These are phyloP conservation scores for Drosophila greeni DNA, from an alignment of 2,888 invertebrate species.

Conservation along the genomic window DNA sequence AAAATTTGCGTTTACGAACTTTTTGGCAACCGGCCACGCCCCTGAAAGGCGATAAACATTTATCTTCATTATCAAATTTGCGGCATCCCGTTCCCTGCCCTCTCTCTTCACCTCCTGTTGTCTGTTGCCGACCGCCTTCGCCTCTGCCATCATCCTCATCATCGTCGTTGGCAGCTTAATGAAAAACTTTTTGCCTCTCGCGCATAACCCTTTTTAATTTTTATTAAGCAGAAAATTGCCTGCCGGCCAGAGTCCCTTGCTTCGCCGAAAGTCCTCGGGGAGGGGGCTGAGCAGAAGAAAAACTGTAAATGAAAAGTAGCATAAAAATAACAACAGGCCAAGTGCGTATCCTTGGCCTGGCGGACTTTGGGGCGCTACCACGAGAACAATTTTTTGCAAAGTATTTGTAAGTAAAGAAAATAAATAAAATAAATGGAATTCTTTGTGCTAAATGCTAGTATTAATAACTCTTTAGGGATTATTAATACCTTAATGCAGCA, in stretches of 20 bases:
- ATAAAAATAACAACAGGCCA: conserved; percentile 44
- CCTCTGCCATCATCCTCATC: conserved; percentile 27
- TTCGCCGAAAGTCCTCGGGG: conserved; percentile 9
- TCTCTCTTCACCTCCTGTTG: background rate
- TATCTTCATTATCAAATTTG: conserved; percentile 71
- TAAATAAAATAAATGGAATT: conserved; percentile 7
- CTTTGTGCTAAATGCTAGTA: background rate
- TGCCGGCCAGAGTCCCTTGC: conserved; percentile 37
- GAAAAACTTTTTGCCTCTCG: conserved; percentile 62
- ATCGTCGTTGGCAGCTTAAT: conserved; percentile 60
- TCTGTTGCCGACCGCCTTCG: conserved; percentile 22
- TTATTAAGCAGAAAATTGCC: conserved; percentile 72
- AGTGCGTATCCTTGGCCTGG: conserved; percentile 27
- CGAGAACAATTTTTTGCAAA: background rate
- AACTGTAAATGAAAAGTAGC: conserved; percentile 48
- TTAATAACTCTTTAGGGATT: conserved; percentile 9
- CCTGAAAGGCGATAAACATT: conserved; percentile 66
- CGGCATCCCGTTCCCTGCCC: conserved; percentile 34
- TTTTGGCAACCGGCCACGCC: conserved; percentile 67
- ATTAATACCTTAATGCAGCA: conserved; percentile 2
- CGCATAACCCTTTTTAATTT: conserved; percentile 67
- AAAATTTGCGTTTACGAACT: conserved; percentile 64
- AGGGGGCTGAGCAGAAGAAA: conserved; percentile 3
- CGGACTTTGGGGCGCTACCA: conserved; percentile 47
- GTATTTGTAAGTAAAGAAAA: conserved; percentile 9